Evolutionary conservation across 2,113 vertebrate genomes (phyloP), one percentile per base, ranked within the genome.

Genomic region (Malurus cyaneus): DNA sequence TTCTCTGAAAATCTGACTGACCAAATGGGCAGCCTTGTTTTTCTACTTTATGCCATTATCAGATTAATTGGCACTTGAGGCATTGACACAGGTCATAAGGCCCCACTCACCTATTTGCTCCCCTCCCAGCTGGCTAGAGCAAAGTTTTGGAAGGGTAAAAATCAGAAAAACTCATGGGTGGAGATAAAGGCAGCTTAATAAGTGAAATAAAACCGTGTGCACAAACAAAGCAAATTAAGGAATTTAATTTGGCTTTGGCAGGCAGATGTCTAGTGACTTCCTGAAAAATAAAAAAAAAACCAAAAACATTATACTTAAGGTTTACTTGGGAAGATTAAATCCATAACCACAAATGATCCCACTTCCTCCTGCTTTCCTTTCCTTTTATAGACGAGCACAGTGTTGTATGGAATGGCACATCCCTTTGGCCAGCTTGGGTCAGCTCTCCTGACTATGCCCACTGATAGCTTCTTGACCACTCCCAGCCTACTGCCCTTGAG

Each of bases 61-160:
- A 72, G 32, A 56, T 29, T 49, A 86, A 70, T 39, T 17, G 19
- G n/a, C 11, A 53, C 16, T 26, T 39, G 11, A 31, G 60, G 9
- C 9, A 0, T 24, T 83, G n/a, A 52, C 5, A 18, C 8, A 0
- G 0, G 7, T 28, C 1, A 16, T 18, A 73, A 53, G 24, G 9
- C 8, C 11, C 31, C 8, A 79, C 21, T 2, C 14, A 53, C 8
- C 5, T n/a, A 32, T 8, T 62, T 2, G 0, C 15, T 76, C 18
- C 34, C 11, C 18, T 21, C 11, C 10, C 61, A 54, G 24, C 20
- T 69, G 31, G 70, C 31, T 26, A 8, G 17, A 13, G 3, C 14
- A 59, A 19, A 31, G 11, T 47, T 59, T 26, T 14, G 1, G 12
- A 73, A 73, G 4, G 4, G 31, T 7, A 82, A 73, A 85, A 64